phyloP scores from a whole-genome alignment of 2,113 vertebrate species.

The Myxocyprinus asiaticus region DNA sequence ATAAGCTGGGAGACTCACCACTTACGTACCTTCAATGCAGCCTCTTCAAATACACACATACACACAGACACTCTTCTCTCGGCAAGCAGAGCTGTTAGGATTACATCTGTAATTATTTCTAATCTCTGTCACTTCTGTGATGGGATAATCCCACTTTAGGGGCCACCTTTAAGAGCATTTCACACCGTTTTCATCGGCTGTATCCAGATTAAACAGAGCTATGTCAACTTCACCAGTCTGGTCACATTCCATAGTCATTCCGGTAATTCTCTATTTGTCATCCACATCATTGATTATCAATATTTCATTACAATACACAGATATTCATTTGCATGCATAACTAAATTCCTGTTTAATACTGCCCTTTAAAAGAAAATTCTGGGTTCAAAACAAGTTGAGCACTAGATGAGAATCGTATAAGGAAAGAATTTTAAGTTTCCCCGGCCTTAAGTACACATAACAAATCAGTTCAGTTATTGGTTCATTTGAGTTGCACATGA shows the following conservation, averaged over 20 bases:
- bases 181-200: conserved; percentile 54
- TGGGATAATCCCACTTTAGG: conserved; percentile 56
- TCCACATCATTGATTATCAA: conserved; percentile 60
- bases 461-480: no score
- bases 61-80: not conserved
- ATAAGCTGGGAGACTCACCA: not conserved
- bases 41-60: conserved; percentile 2
- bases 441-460: no score
- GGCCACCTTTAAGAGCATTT: conserved; percentile 60
- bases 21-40: not conserved
- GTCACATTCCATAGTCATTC: conserved; percentile 2
- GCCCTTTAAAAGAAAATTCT: no score
- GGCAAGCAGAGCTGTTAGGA: conserved; percentile 55
- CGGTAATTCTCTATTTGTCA: conserved; percentile 45
- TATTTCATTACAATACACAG: conserved; percentile 55
- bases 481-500: no score
- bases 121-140: conserved; percentile 56
- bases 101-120: conserved; percentile 64
- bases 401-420: no score
- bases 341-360: no score
- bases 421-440: no score
- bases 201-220: conserved; percentile 47
- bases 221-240: not conserved
- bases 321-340: conserved; percentile 7
- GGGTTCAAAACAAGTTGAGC: no score